phyloP scores from a whole-genome alignment of 2,888 invertebrate species.

The Drosophila vallismaia region DNA sequence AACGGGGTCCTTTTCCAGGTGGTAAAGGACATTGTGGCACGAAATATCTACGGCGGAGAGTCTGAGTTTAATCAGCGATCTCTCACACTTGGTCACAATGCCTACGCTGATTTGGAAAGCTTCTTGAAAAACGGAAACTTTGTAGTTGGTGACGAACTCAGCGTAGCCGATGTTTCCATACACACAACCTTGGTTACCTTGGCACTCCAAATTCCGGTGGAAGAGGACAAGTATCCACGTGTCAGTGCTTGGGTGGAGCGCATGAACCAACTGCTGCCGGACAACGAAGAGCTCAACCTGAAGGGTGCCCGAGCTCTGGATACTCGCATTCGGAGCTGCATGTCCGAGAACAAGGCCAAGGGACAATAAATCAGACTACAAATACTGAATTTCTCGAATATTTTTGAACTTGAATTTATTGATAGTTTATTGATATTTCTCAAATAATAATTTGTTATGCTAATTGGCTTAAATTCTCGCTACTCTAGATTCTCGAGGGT shows the following conservation, averaged over 20 bases:
- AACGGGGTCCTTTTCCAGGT: slow-evolving; percentile 85
- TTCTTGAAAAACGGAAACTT: slow-evolving; percentile 78
- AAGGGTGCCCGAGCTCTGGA: slow-evolving; percentile 77
- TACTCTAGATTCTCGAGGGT: slow-evolving; percentile 55
- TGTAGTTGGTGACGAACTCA: slow-evolving; percentile 75
- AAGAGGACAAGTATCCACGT: slow-evolving; percentile 66
- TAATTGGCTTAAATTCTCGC: slow-evolving; percentile 61
- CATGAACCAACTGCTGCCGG: slow-evolving; percentile 75
- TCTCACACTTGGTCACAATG: slow-evolving; percentile 73
- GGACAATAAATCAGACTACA: not conserved
- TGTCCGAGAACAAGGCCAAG: slow-evolving; percentile 66
- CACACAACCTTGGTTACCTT: slow-evolving; percentile 83
- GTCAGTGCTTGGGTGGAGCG: slow-evolving; percentile 78
- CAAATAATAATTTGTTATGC: slow-evolving; percentile 34
- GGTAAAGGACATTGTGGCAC: slow-evolving; percentile 82
- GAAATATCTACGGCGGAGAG: slow-evolving; percentile 80
- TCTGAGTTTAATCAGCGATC: slow-evolving; percentile 72
- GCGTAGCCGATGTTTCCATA: slow-evolving; percentile 85
- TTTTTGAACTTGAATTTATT: slow-evolving; percentile 43
- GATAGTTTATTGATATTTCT: slow-evolving; percentile 18
- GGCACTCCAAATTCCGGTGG: slow-evolving; percentile 81
- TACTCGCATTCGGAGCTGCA: slow-evolving; percentile 65
- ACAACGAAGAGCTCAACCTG: slow-evolving; percentile 79
- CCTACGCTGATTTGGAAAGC: slow-evolving; percentile 80
- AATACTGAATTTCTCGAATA: not conserved